A percentile compares a stretch with the other conserved stretches of the same genome.
Conservation (phyloP, 2,113 vertebrate genomes). For the Apistogramma diplotaenia region DNA sequence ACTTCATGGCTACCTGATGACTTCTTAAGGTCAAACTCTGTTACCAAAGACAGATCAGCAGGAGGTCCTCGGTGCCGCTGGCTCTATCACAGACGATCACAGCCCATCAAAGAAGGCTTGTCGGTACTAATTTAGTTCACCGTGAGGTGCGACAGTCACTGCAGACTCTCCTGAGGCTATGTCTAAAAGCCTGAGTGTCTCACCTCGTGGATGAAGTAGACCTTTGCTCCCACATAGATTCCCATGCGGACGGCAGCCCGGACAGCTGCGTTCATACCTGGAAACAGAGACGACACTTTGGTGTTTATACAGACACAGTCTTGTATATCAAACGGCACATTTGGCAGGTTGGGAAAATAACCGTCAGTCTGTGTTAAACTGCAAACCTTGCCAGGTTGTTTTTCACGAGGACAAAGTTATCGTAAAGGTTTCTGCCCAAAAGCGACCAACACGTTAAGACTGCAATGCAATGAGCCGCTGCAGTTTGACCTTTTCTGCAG, state of each 20-base stretch:
- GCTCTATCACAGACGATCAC: not conserved
- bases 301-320: not conserved
- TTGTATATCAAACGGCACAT: accelerated
- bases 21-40: not conserved
- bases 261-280: slow-evolving; percentile 71
- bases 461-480: accelerated
- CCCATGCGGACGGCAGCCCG: slow-evolving; percentile 69
- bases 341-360: not conserved
- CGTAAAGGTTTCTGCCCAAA: not conserved
- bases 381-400: not conserved
- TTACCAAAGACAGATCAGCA: not conserved
- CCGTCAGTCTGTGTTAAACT: not conserved
- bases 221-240: slow-evolving; percentile 71
- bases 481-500: not conserved
- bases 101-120: not conserved
- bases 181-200: not conserved
- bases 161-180: not conserved
- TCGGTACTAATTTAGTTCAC: not conserved
- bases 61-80: not conserved
- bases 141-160: not conserved
- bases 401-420: not conserved
- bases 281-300: not conserved
- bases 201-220: slow-evolving; percentile 74
- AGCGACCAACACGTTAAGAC: not conserved
- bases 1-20: not conserved